phyloP scores from a whole-genome alignment of 2,888 invertebrate species.

The Melipona bicolor region DNA sequence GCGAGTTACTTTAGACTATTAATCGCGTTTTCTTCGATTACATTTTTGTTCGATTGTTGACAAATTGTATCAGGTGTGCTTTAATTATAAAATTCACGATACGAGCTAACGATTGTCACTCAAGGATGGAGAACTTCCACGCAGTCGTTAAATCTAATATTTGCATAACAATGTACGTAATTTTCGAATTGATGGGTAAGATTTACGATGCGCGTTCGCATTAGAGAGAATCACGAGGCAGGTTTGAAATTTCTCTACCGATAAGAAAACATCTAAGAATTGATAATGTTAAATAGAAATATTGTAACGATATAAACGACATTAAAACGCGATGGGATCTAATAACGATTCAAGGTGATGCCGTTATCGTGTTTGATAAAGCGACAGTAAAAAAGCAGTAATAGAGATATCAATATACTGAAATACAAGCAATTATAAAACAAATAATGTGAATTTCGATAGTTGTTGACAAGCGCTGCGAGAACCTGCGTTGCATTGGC shows the following conservation, averaged over 20 bases:
- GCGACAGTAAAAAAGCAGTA: neutral
- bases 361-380: neutral
- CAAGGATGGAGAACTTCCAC: neutral
- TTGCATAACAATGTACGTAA: neutral
- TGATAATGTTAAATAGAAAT: slow-evolving; percentile 10
- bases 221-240: neutral
- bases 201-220: neutral
- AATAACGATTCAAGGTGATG: too few relatives aligned
- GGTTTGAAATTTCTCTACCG: slow-evolving; percentile 9
- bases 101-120: neutral
- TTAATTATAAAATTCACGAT: neutral
- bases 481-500: neutral
- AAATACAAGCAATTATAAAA: neutral
- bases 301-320: neutral
- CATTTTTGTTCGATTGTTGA: neutral
- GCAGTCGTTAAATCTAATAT: neutral
- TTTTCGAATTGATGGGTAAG: neutral
- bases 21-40: neutral
- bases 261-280: slow-evolving; percentile 24
- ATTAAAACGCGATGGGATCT: neutral
- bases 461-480: neutral
- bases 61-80: neutral
- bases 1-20: too few relatives aligned
- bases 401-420: too few relatives aligned
- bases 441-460: neutral